phyloP scores from a whole-genome alignment of 2,888 invertebrate species.

The Xestia ashworthii region DNA sequence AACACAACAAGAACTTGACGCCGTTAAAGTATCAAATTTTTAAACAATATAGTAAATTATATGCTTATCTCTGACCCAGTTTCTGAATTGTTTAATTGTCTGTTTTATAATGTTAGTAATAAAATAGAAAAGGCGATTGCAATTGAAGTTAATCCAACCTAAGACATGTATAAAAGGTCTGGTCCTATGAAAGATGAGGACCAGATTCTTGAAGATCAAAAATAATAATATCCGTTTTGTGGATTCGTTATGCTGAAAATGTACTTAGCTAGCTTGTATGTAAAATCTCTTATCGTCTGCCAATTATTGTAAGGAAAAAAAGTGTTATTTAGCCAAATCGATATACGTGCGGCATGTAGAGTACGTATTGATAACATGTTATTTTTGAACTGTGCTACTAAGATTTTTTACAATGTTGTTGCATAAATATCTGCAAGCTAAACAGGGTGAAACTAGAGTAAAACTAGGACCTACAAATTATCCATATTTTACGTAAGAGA shows the following conservation, averaged over 20 bases:
- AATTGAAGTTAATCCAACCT: neutral
- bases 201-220: neutral
- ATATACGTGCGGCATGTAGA: neutral
- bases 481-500: too few species aligned
- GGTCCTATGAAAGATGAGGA: neutral
- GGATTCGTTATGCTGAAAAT: neutral
- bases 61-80: slow-evolving; percentile 37
- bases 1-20: neutral
- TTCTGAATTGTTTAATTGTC: neutral
- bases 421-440: neutral
- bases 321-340: neutral
- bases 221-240: neutral
- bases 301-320: neutral
- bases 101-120: slow-evolving; percentile 4
- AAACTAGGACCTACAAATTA: neutral
- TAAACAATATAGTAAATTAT: slow-evolving; percentile 18
- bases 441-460: neutral
- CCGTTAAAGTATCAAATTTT: slow-evolving; percentile 23
- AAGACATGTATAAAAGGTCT: neutral
- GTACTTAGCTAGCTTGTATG: neutral
- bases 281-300: neutral
- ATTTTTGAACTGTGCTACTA: neutral
- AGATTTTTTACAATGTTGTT: neutral
- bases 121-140: neutral
- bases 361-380: slow-evolving; percentile 6